Conservation (phyloP, 2,888 invertebrate genomes). For the Ormyrus rosae region DNA sequence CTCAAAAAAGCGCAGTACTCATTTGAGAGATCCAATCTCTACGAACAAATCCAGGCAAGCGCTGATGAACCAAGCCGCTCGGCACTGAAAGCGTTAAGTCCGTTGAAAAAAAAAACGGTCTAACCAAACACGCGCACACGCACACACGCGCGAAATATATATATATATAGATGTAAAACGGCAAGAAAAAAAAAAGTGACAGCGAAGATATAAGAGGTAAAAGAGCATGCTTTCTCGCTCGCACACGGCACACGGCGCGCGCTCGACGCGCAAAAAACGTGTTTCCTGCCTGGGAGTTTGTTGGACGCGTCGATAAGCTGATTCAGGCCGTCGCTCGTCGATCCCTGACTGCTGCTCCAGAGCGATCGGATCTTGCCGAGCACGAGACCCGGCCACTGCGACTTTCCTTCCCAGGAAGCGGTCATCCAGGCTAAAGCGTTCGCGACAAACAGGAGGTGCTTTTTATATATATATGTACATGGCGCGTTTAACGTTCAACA, state of each 20-base stretch:
- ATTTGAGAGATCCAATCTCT: slow-evolving; percentile 54
- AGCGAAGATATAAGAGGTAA: neutral
- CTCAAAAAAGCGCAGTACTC: slow-evolving; percentile 48
- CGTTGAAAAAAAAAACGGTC: slow-evolving; percentile 34
- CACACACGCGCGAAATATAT: neutral
- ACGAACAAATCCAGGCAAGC: slow-evolving; percentile 49
- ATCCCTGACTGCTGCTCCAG: slow-evolving; percentile 87
- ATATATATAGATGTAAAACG: neutral
- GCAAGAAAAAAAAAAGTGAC: neutral
- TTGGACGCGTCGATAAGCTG: slow-evolving; percentile 78
- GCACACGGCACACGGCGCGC: neutral
- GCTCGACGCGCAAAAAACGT: slow-evolving; percentile 37
- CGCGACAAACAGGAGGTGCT: slow-evolving; percentile 52
- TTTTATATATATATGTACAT: neutral
- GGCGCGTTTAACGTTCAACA: too few relatives aligned
- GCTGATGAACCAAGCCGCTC: slow-evolving; percentile 47
- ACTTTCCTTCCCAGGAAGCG: slow-evolving; percentile 77
- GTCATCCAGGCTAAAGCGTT: slow-evolving; percentile 74
- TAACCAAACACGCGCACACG: neutral
- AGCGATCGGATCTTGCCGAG: slow-evolving; percentile 93
- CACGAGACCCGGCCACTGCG: slow-evolving; percentile 86
- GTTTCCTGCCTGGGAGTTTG: slow-evolving; percentile 80
- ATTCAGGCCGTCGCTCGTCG: slow-evolving; percentile 86
- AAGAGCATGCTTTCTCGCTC: neutral
- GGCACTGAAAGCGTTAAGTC: slow-evolving; percentile 54